These are phyloP conservation scores for Clupea harengus DNA, from an alignment of 2,113 vertebrate species.

Conservation along the genomic window DNA sequence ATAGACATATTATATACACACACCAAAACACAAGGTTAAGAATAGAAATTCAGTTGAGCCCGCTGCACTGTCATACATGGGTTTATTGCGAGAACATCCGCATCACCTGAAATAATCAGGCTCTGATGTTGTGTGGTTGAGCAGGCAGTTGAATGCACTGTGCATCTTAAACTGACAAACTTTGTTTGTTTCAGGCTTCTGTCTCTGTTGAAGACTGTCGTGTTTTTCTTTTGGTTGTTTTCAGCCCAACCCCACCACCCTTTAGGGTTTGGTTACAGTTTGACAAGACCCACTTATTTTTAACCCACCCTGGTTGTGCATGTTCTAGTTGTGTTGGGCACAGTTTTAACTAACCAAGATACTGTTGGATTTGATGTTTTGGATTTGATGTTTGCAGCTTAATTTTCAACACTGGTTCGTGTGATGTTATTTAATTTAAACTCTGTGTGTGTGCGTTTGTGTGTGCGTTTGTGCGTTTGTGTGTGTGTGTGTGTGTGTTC, in stretches of 20 bases:
- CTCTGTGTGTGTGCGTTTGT: constrained; percentile 16
- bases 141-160: constrained; percentile 33
- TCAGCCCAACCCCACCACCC: constrained; percentile 27
- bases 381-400: neutral
- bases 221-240: constrained; percentile 26
- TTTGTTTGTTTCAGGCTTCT: constrained; percentile 52
- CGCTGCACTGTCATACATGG: neutral
- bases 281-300: constrained; percentile 44
- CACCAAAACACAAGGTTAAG: neutral
- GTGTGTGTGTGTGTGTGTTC: neutral
- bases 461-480: neutral
- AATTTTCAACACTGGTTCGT: neutral
- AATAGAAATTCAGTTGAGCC: neutral
- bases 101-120: neutral
- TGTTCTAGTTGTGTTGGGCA: constrained; percentile 69
- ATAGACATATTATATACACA: neutral
- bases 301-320: constrained; percentile 77
- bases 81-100: neutral
- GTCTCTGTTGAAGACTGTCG: constrained; percentile 34
- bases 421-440: neutral
- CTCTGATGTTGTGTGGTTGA: constrained; percentile 26
- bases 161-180: constrained; percentile 26
- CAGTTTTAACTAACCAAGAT: constrained; percentile 73
- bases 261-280: neutral
- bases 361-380: neutral